Base-by-base conservation (phyloP, 2,888 invertebrate genomes). In the Chydorus sphaericus region DNA sequence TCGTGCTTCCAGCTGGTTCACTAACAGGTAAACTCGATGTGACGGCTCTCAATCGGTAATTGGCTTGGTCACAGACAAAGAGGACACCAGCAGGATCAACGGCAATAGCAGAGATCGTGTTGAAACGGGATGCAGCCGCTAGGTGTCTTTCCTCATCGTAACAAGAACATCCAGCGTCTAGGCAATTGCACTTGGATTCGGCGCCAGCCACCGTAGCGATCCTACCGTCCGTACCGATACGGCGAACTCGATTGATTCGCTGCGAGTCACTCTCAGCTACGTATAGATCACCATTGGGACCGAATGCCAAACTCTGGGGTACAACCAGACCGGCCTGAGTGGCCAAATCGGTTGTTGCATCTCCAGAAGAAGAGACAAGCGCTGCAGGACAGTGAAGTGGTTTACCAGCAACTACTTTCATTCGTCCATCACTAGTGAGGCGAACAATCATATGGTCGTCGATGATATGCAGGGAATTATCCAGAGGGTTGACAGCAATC, bases 191-290 rank as follows among this genome's bases (percentile, higher is more conserved):
- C 68, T 88, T 89, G 0, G 88, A 88, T 69, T 93, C 92, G 0
- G 88, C 88, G 0, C 94, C 96, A 26, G 92, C 93, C 66, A 91
- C 94, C n/a, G 87, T 79, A 0, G 85, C 80, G 58, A 96, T 91
- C 65, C 88, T 85, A 1, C 94, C 93, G 69, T 93, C 93, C 0
- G 93, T 93, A 1, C 87, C 88, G 55, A 96, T 88, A 0, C 91
- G 80, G 18, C 94, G 75, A 0, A 92, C 83, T 52, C 94, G 77
- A 69, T 97, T 94, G 54, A 94, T 88, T 62, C 92, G 77, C 68
- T 94, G 92, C 0, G 91, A 89, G 69, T 96, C 94, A 64, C 92
- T 92, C 69, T 97, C 96, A 0, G 94, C 92, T 0, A 97, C 88
- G 67, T 84, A 96, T 11, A 98, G 73, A 65, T 91, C 84, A 4